Evolutionary conservation across 2,888 invertebrate genomes (phyloP), one percentile per base, ranked within the genome.

Genomic region (Hemicrepidius hirtus): DNA sequence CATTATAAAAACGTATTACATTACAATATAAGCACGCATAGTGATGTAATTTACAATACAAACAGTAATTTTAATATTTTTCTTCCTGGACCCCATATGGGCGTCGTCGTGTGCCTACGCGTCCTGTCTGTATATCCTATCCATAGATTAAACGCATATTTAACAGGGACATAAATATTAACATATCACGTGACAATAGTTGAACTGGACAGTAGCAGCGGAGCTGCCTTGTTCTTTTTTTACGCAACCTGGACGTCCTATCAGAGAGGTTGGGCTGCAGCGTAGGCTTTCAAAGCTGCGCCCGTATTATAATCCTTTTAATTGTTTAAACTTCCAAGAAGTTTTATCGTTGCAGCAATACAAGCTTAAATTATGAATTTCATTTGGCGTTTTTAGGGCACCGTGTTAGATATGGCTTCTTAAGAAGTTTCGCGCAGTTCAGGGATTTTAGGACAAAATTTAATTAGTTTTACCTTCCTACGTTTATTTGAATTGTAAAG

Each of bases 281-380:
- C 62, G 72, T 68, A 62, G 72, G 72, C 44, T 35, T n/a, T 35
- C 46, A 46, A 44, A 37, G 72, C 68, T 72, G 64, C 72, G 68
- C 72, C 72, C 68, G 35, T 64, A 55, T 66, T 57, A 62, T 69
- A 69, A 68, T 62, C 57, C 59, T 68, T 68, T 59, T 68, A 60
- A 68, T 62, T 68, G 68, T 60, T 68, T 68, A 60, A 49, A 60
- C 21, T 68, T 68, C 68, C 49, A 32, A 60, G 49, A 68, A 68
- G 41, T 41, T 60, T 49, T 50, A 62, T 68, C 37, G 20, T 46
- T 59, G 59, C 46, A 35, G 67, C 59, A 67, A 59, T 67, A 59
- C 57, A 35, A 67, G 59, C 67, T 67, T 67, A 67, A 28, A 57
- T 60, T 44, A 49, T 46, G 41, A 59, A 67, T 32, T 67, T 18